phyloP scores from a whole-genome alignment of 2,888 invertebrate genomes.

The Pristionchus mayeri region DNA sequence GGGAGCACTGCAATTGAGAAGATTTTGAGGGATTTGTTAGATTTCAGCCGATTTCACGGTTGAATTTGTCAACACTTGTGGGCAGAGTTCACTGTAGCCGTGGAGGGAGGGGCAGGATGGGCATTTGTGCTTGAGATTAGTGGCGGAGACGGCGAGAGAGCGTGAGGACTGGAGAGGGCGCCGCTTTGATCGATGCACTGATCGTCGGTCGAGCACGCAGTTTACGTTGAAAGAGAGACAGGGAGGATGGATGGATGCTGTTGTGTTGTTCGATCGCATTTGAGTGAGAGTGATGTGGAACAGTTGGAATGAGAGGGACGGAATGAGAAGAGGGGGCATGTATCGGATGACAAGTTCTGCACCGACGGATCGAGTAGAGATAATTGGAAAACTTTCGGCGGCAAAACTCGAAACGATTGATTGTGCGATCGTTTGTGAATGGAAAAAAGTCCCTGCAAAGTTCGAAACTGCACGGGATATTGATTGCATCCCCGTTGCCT shows the following conservation, averaged over 20 bases:
- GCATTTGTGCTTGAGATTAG: too few relatives aligned
- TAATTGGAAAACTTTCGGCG: neutral
- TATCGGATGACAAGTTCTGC: constrained; percentile 18
- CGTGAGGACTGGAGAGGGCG: neutral
- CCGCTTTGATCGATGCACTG: neutral
- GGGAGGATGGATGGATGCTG: constrained; percentile 5
- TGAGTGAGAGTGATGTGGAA: constrained; percentile 38
- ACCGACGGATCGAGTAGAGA: too few relatives aligned
- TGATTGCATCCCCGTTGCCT: neutral
- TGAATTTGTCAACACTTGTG: neutral
- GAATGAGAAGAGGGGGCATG: neutral
- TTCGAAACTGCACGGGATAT: too few relatives aligned
- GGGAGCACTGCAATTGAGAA: constrained; percentile 22
- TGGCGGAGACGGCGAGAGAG: neutral
- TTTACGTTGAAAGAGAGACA: constrained; percentile 18
- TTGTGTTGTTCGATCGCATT: constrained; percentile 30
- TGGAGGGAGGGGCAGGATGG: too few relatives aligned
- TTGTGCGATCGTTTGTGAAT: neutral
- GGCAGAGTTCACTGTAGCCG: too few relatives aligned
- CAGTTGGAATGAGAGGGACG: neutral
- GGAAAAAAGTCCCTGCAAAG: too few relatives aligned
- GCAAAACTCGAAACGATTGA: neutral
- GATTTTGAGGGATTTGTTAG: neutral
- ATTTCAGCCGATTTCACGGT: neutral
- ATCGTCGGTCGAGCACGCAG: neutral